Percentiles rank a stretch among this genome's conserved stretches.
These are phyloP conservation scores for Penaeus monodon DNA, from an alignment of 2,888 invertebrate species.

Conservation along the genomic window DNA sequence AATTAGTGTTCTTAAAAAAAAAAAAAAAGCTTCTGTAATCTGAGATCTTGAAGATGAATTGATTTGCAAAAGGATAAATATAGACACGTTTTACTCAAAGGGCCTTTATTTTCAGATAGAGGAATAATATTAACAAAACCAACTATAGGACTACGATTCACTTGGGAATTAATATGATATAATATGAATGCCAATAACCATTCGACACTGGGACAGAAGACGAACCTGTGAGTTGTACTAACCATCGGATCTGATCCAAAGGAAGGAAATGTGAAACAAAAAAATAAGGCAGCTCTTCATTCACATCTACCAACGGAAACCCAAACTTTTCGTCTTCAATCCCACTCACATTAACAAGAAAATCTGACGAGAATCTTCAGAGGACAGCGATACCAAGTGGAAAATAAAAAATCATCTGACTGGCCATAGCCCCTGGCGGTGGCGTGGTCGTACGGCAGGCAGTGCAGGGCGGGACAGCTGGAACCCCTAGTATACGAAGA, in stretches of 20 bases:
- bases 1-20: too few species aligned
- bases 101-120: constrained; percentile 62
- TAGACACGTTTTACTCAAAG: constrained; percentile 48
- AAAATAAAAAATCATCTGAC: constrained; percentile 38
- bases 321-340: constrained; percentile 51
- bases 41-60: not conserved
- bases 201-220: constrained; percentile 56
- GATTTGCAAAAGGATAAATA: constrained; percentile 1
- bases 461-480: constrained; percentile 31
- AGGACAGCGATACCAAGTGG: constrained; percentile 56
- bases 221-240: constrained; percentile 30
- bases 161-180: constrained; percentile 62
- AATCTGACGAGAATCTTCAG: constrained; percentile 61
- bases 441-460: constrained; percentile 19
- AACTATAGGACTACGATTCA: constrained; percentile 61
- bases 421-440: constrained; percentile 21
- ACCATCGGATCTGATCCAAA: not conserved
- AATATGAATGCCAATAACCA: constrained; percentile 62
- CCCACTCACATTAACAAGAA: constrained; percentile 62
- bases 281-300: constrained; percentile 12
- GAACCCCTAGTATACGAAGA: constrained; percentile 16
- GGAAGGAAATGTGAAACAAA: constrained; percentile 14
- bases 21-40: not conserved
- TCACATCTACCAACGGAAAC: constrained; percentile 36
- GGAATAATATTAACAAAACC: constrained; percentile 64